Percentiles rank a stretch among this genome's conserved stretches.
Conservation (phyloP, 1,140 invertebrate genomes). For the Diuraphis noxia region DNA sequence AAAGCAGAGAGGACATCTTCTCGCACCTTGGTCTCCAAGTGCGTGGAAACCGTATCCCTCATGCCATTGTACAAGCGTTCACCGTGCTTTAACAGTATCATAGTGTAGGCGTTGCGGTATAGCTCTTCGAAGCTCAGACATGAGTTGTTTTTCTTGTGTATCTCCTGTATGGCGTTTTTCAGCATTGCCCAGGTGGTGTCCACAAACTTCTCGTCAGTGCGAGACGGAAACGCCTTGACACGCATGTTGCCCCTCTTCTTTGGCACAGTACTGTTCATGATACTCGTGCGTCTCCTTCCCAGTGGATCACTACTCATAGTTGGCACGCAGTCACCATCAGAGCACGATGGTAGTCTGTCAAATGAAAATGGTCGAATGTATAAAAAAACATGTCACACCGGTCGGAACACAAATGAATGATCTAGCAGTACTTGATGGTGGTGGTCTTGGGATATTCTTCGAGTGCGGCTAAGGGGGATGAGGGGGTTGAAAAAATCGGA, state of each 20-base stretch:
- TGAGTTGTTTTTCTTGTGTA: slow-evolving; percentile 99
- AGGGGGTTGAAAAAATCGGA: not conserved
- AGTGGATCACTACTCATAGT: slow-evolving; percentile 40
- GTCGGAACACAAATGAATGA: not conserved
- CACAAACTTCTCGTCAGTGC: slow-evolving; percentile 96
- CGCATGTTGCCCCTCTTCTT: slow-evolving; percentile 95
- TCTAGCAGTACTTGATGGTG: not conserved
- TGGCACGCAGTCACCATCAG: not conserved
- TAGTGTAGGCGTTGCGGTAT: slow-evolving; percentile 99
- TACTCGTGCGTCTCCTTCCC: slow-evolving; percentile 58
- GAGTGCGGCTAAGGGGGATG: not conserved
- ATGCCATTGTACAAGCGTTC: slow-evolving; percentile 95
- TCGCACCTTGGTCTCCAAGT: slow-evolving; percentile 93
- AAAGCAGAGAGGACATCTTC: slow-evolving; percentile 90
- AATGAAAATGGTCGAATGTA: not conserved
- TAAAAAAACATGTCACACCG: not conserved
- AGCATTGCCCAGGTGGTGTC: slow-evolving; percentile 96
- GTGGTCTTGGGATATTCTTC: not conserved
- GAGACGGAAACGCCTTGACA: slow-evolving; percentile 95
- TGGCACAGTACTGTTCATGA: slow-evolving; percentile 75
- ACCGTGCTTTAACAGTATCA: slow-evolving; percentile 99
- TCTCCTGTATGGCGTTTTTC: slow-evolving; percentile 99
- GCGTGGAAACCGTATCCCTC: slow-evolving; percentile 97
- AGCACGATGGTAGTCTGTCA: slow-evolving; percentile 28
- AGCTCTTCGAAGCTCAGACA: slow-evolving; percentile 99